Evolutionary conservation across 2,888 invertebrate genomes (phyloP).

Genomic region (Drosophila prolongata): DNA sequence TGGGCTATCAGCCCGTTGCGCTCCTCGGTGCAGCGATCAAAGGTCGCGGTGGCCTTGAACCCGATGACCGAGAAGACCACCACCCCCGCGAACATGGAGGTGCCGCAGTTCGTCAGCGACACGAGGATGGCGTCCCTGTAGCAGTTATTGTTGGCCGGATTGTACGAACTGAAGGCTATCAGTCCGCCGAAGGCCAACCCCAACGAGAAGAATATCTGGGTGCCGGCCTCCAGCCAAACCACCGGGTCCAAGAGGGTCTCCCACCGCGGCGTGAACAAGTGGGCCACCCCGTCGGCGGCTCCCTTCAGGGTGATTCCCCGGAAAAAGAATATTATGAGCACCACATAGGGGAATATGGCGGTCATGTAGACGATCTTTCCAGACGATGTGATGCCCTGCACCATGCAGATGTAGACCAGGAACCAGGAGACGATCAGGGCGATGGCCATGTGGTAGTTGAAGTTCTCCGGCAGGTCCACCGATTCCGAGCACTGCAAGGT

Average conservation of each 20-base stretch:
- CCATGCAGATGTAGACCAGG: slow-evolving; percentile 97
- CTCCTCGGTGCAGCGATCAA: slow-evolving; percentile 83
- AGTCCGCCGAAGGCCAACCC: slow-evolving; percentile 98
- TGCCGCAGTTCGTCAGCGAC: slow-evolving; percentile 96
- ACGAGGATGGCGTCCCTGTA: slow-evolving; percentile 97
- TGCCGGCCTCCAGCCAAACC: slow-evolving; percentile 98
- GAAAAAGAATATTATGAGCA: slow-evolving; percentile 97
- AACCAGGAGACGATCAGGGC: slow-evolving; percentile 96
- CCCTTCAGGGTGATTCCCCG: slow-evolving; percentile 96
- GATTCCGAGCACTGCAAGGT: slow-evolving; percentile 95
- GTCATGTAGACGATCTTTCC: slow-evolving; percentile 98
- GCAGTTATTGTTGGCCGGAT: slow-evolving; percentile 98
- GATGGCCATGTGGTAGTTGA: slow-evolving; percentile 96
- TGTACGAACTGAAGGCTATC: slow-evolving; percentile 97
- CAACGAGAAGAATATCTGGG: slow-evolving; percentile 98
- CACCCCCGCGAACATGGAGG: slow-evolving; percentile 98
- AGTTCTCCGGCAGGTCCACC: slow-evolving; percentile 92
- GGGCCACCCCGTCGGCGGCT: slow-evolving; percentile 90
- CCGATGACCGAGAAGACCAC: slow-evolving; percentile 98
- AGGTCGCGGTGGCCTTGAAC: slow-evolving; percentile 88
- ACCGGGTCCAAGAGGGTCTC: slow-evolving; percentile 95
- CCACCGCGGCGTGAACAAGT: slow-evolving; percentile 97
- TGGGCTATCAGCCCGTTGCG: slow-evolving; percentile 86
- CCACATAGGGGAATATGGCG: slow-evolving; percentile 98
- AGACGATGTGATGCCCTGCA: slow-evolving; percentile 98